Percentiles rank a stretch among this genome's conserved stretches.
Conservation (phyloP, 2,113 vertebrate genomes). For the Gymnarchus niloticus region DNA sequence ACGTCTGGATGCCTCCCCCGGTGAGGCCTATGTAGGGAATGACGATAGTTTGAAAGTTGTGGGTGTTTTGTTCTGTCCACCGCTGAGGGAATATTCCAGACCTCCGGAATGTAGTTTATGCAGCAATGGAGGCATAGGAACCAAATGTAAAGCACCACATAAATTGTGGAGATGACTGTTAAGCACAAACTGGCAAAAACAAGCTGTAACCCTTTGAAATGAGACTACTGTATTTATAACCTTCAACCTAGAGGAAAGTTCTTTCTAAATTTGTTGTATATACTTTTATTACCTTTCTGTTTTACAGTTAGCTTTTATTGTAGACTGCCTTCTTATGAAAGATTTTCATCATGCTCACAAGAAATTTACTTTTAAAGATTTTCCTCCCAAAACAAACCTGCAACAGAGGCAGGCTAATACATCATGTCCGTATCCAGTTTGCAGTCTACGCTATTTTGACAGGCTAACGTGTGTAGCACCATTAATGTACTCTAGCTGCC, state of each 20-base stretch:
- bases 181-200: not conserved
- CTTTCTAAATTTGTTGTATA: not conserved
- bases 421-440: not conserved
- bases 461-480: not conserved
- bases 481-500: not conserved
- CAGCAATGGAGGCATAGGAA: constrained; percentile 21
- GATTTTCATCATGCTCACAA: not conserved
- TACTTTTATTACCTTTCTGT: not conserved
- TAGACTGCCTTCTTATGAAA: not conserved
- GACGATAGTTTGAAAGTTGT: not conserved
- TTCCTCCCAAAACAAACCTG: not conserved
- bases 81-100: constrained; percentile 12
- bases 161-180: not conserved
- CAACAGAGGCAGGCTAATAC: not conserved
- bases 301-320: not conserved
- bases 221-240: not conserved
- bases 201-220: not conserved
- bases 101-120: constrained; percentile 28
- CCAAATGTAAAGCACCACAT: not conserved
- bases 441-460: not conserved
- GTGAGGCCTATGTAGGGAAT: not conserved
- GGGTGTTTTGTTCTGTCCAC: not conserved
- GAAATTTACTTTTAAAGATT: not conserved
- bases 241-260: not conserved
- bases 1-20: not conserved